These are phyloP conservation scores for Thyatira batis DNA, from an alignment of 2,888 invertebrate species.

Conservation along the genomic window DNA sequence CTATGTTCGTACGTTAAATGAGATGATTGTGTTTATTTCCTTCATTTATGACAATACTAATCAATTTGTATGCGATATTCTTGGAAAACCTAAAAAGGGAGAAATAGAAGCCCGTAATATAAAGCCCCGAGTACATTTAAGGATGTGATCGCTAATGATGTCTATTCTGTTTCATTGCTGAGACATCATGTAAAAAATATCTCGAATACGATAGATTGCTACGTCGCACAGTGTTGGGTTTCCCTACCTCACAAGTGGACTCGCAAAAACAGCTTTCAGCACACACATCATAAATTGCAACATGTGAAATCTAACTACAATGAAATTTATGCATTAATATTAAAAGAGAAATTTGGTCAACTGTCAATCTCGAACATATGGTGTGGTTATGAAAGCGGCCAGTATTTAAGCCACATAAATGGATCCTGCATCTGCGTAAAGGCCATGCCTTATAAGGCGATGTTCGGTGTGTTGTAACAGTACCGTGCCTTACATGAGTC, in stretches of 20 bases:
- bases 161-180: not conserved
- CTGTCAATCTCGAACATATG: conserved; percentile 77
- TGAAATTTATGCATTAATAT: conserved; percentile 2
- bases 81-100: no score
- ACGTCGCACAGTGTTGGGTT: not conserved
- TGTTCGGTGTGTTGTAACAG: conserved; percentile 60
- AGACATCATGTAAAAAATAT: not conserved
- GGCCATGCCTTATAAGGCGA: conserved; percentile 73
- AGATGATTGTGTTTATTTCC: no score
- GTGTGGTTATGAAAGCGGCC: conserved; percentile 73
- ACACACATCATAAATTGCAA: not conserved
- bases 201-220: no score
- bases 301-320: conserved; percentile 3
- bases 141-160: no score
- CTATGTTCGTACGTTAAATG: no score
- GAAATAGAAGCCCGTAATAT: no score
- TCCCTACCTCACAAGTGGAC: not conserved
- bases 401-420: conserved; percentile 75
- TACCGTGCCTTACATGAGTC: conserved; percentile 71
- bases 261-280: not conserved
- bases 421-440: conserved; percentile 72
- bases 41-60: no score
- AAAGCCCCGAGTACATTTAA: no score
- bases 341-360: conserved; percentile 68
- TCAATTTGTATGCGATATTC: no score